Base-by-base conservation (phyloP, 2,797 vertebrate genomes). In the Enteromius treurensis region DNA sequence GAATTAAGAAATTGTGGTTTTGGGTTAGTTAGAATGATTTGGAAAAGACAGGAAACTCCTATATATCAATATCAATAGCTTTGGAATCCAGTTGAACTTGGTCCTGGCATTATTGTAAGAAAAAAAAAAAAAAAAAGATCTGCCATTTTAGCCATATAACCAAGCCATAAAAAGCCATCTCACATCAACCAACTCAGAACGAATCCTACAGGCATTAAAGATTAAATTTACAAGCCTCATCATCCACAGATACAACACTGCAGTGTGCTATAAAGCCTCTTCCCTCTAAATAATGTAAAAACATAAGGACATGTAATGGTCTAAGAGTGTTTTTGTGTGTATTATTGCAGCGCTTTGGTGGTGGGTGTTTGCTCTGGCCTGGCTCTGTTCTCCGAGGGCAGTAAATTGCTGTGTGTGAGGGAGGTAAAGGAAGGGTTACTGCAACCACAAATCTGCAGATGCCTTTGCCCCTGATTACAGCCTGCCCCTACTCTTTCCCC, bases 221-320 rank as follows among this genome's bases (percentile, higher is more conserved):
- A 87, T 86, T 79, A 81, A 85, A 89, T 84, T 86, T 81, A 81
- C 80, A 87, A 87, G 82, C 80, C 77, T 87, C 84, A 83, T 87
- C 84, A 86, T 76, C 73, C 84, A 79, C 77, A 87, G 79, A 87
- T 83, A 84, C 77, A 83, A 76, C 74, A 73, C 73, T 78, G 49
- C 67, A 76, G 75, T 77, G 74, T 60, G 64, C 77, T 60, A 77
- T 81, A 68, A 65, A 80, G 53, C 68, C 65, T 62, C 55, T 81
- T 78, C 81, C 80, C 51, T 80, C 53, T 83, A 81, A 89, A 87
- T 84, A 83, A 79, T 70, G 47, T 74, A 83, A 84, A 88, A 84
- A 47, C 84, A 68, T 70, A 75, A 70, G 79, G 70, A 75, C 64
- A 51, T 82, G 45, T 51, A 62, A 64, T 73, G 70, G 58, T 82